Evolutionary conservation across 2,797 vertebrate species (phyloP).

Genomic region (Adelosebastes latens): DNA sequence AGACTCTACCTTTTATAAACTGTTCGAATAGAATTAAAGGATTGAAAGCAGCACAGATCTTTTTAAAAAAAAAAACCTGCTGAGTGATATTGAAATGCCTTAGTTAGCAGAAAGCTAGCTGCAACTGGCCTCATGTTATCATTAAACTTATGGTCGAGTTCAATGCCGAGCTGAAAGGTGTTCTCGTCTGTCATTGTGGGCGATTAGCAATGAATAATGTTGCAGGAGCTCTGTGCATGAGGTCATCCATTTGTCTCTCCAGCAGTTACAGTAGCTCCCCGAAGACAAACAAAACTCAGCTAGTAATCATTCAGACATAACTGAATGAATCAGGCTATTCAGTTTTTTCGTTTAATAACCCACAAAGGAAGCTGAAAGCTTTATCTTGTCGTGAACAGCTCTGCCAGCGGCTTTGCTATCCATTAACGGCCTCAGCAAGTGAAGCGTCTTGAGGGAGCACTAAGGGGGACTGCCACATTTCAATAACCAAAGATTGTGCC

Average conservation of each 20-base stretch:
- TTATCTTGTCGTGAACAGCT: slow-evolving; percentile 29
- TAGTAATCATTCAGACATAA: background rate
- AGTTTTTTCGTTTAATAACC: background rate
- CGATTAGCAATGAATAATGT: slow-evolving; percentile 17
- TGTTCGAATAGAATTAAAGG: background rate
- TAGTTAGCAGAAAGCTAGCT: background rate
- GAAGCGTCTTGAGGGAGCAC: slow-evolving; percentile 33
- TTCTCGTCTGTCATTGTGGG: slow-evolving; percentile 1
- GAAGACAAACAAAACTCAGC: slow-evolving; percentile 2
- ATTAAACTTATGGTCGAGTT: background rate
- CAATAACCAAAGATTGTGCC: slow-evolving; percentile 48
- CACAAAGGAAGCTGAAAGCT: slow-evolving; percentile 6
- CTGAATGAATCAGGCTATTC: background rate
- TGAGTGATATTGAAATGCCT: background rate
- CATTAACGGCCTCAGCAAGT: slow-evolving; percentile 23
- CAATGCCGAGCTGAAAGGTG: background rate
- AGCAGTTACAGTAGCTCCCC: slow-evolving; percentile 2
- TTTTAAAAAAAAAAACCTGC: background rate
- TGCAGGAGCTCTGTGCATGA: background rate
- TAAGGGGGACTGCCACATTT: slow-evolving; percentile 44
- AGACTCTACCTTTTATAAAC: background rate
- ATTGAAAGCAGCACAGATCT: background rate
- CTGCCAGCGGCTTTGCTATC: slow-evolving; percentile 20
- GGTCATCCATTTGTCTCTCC: slow-evolving; percentile 12
- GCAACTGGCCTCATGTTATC: background rate